These are phyloP conservation scores for Mamestra configurata DNA, from an alignment of 1,140 invertebrate genomes.

Conservation along the genomic window DNA sequence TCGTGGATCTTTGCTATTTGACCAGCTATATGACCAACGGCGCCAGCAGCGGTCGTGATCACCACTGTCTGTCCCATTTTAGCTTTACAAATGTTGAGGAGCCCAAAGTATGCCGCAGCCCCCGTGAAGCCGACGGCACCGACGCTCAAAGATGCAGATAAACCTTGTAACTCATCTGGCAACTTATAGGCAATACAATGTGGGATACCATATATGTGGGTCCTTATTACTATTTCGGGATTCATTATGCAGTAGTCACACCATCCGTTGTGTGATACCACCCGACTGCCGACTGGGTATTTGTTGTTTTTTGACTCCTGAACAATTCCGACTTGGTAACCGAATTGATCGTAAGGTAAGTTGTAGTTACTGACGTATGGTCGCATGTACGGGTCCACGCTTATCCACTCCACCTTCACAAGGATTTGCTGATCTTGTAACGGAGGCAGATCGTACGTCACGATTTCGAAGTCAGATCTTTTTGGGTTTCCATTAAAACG, in stretches of 20 bases:
- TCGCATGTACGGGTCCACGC: constrained; percentile 88
- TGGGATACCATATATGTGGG: no score
- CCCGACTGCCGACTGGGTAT: constrained; percentile 87
- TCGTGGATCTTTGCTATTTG: constrained; percentile 91
- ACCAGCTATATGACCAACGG: constrained; percentile 91
- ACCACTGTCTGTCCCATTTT: constrained; percentile 91
- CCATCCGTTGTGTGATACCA: constrained; percentile 89
- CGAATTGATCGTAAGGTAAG: constrained; percentile 77
- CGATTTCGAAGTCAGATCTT: constrained; percentile 78
- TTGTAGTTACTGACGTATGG: constrained; percentile 51
- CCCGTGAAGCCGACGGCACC: constrained; percentile 67
- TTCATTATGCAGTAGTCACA: constrained; percentile 60
- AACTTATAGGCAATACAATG: constrained; percentile 50
- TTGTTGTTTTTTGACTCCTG: constrained; percentile 63
- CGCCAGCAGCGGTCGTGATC: constrained; percentile 89
- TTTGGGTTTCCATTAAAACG: constrained; percentile 82
- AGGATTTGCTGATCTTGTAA: constrained; percentile 82
- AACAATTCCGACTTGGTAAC: constrained; percentile 74
- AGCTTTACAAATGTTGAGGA: constrained; percentile 90
- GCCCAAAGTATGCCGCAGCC: constrained; percentile 91
- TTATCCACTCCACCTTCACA: constrained; percentile 85
- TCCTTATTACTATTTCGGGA: neutral
- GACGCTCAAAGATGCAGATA: constrained; percentile 59
- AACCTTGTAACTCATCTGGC: constrained; percentile 56
- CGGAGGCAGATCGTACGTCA: constrained; percentile 80